Evolutionary conservation across 1,140 invertebrate species (phyloP).

Genomic region (Manduca sexta): DNA sequence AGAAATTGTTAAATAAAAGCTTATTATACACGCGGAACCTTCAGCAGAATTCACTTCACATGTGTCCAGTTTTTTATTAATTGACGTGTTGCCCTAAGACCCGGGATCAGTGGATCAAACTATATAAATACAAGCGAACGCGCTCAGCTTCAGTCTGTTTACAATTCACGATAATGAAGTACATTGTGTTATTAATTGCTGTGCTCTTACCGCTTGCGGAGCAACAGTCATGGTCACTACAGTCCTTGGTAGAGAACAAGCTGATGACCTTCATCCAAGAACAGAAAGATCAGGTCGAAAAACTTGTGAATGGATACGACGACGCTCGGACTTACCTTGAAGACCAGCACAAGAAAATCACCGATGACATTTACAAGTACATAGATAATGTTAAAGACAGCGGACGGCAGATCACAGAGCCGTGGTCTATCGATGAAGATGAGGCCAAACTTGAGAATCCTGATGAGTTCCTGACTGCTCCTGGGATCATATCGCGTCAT

Average conservation of each 20-base stretch:
- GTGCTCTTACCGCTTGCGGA: not conserved
- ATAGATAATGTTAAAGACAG: slow-evolving; percentile 15
- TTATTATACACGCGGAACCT: too few relatives aligned
- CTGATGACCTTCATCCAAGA: slow-evolving; percentile 37
- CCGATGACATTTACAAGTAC: slow-evolving; percentile 26
- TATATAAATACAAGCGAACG: too few relatives aligned
- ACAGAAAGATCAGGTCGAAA: slow-evolving; percentile 34
- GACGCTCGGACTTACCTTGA: slow-evolving; percentile 47
- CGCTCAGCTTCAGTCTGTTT: too few relatives aligned
- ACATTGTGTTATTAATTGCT: not conserved
- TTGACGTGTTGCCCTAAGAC: too few relatives aligned
- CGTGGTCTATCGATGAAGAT: slow-evolving; percentile 39
- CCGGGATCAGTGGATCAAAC: too few relatives aligned
- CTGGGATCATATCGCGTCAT: slow-evolving; percentile 75
- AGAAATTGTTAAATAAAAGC: too few relatives aligned
- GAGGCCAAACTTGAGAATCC: slow-evolving; percentile 34
- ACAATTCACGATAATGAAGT: too few relatives aligned
- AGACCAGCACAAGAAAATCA: slow-evolving; percentile 33
- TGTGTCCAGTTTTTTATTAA: too few relatives aligned
- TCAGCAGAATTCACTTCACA: too few relatives aligned
- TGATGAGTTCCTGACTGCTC: slow-evolving; percentile 53
- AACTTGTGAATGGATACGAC: slow-evolving; percentile 35
- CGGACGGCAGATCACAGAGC: slow-evolving; percentile 11
- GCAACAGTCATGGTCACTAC: not conserved
- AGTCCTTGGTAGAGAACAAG: not conserved